Percentiles rank a stretch among this genome's conserved stretches.
These are phyloP conservation scores for Lissonota sp. DNA, from an alignment of 2,888 invertebrate genomes.

Conservation along the genomic window DNA sequence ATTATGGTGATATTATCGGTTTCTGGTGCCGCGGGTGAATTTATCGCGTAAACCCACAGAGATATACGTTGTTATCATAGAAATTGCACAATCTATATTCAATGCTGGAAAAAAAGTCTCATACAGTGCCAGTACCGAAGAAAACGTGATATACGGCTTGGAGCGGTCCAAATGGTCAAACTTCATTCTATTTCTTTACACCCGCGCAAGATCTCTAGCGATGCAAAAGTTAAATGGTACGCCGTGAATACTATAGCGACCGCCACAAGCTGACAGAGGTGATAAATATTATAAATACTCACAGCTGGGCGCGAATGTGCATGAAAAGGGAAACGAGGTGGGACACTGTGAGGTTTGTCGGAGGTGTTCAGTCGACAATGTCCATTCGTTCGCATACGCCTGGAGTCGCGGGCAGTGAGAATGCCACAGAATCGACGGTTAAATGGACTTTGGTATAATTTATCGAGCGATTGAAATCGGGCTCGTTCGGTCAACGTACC, in stretches of 20 bases:
- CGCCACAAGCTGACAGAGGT: conserved; percentile 41
- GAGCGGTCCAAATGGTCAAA: conserved; percentile 30
- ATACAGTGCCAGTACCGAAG: neutral
- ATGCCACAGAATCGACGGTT: conserved; percentile 63
- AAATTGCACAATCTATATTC: conserved; percentile 5
- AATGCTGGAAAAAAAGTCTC: conserved; percentile 2
- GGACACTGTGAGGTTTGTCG: conserved; percentile 33
- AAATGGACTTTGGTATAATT: conserved; percentile 71
- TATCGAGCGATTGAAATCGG: conserved; percentile 69
- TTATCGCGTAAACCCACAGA: too few relatives aligned
- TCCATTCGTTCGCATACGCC: conserved; percentile 47
- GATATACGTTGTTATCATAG: neutral
- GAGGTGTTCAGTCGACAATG: conserved; percentile 42
- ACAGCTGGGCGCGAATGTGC: conserved; percentile 32
- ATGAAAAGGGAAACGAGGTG: conserved; percentile 53
- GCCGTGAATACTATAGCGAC: conserved; percentile 14
- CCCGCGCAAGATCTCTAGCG: conserved; percentile 12
- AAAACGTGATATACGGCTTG: conserved; percentile 20
- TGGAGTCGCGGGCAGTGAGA: conserved; percentile 40
- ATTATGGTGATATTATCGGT: too few relatives aligned
- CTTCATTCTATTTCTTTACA: conserved; percentile 35
- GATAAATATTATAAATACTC: conserved; percentile 59
- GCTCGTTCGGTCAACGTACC: conserved; percentile 31
- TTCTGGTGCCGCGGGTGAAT: too few relatives aligned
- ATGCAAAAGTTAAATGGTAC: conserved; percentile 26